Evolutionary conservation across 2,113 vertebrate species (phyloP).

Genomic region (Fukomys damarensis): DNA sequence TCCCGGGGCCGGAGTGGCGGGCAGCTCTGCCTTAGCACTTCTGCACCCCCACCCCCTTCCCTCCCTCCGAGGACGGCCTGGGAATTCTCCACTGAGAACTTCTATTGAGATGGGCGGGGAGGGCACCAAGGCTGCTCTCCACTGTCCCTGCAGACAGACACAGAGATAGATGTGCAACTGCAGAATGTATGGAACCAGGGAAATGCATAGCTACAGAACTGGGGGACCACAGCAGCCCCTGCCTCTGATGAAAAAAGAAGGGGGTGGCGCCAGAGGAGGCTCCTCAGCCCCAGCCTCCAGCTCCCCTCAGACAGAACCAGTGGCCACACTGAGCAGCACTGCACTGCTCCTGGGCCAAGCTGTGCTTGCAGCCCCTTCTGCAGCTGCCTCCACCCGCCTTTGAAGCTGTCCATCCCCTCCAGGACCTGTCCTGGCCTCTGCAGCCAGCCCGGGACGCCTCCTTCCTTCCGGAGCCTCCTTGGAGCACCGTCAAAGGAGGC

Average conservation of each 20-base stretch:
- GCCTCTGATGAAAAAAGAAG: neutral
- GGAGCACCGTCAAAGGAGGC: neutral
- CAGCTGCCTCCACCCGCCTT: neutral
- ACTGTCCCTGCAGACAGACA: constrained; percentile 28
- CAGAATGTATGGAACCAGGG: neutral
- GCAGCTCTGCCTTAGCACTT: accelerated
- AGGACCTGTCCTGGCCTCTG: too few relatives aligned
- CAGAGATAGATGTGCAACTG: constrained; percentile 25
- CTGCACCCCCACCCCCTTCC: too few relatives aligned
- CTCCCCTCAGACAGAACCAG: neutral
- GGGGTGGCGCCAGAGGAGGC: neutral
- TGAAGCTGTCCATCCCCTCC: neutral
- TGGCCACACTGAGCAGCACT: accelerated
- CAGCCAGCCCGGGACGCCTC: neutral
- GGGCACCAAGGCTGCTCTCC: neutral
- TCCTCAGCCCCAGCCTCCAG: neutral
- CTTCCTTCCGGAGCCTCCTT: neutral
- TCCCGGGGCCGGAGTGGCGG: neutral
- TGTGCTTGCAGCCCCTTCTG: neutral
- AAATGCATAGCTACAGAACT: too few relatives aligned
- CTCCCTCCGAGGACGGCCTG: neutral
- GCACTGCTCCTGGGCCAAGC: neutral
- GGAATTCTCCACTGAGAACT: neutral
- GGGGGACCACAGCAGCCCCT: neutral
- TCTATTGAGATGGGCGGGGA: neutral